phyloP scores from a whole-genome alignment of 2,888 invertebrate genomes.

The Noctua fimbriata region DNA sequence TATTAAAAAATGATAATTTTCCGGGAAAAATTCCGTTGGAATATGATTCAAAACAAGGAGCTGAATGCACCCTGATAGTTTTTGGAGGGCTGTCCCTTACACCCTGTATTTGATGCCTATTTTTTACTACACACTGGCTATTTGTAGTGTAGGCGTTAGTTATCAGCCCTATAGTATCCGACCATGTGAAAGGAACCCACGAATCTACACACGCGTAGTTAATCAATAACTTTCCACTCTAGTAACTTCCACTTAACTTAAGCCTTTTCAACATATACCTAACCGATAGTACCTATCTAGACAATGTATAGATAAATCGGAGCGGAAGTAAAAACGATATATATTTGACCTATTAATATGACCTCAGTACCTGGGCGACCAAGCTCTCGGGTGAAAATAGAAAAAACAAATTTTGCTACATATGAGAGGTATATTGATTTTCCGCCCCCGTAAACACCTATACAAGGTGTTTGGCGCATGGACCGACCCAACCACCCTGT shows the following conservation, averaged over 20 bases:
- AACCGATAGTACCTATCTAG: not conserved
- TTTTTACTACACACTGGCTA: not conserved
- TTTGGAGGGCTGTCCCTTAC: too few relatives aligned
- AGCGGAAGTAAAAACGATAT: not conserved
- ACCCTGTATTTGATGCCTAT: not conserved
- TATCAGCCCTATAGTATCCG: not conserved
- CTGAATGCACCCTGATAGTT: too few relatives aligned
- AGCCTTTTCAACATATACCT: not conserved
- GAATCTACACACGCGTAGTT: not conserved
- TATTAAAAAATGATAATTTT: too few relatives aligned
- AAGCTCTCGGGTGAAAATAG: too few relatives aligned
- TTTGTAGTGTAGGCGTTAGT: not conserved
- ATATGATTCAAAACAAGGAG: too few relatives aligned
- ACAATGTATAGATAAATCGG: not conserved
- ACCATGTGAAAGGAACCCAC: slow-evolving; percentile 1
- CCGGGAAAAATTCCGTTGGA: too few relatives aligned
- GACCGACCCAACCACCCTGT: too few relatives aligned
- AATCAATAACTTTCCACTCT: slow-evolving; percentile 18
- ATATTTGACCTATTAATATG: not conserved
- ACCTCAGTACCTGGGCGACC: not conserved
- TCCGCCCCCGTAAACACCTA: too few relatives aligned
- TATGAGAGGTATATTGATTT: too few relatives aligned
- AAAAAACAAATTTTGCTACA: too few relatives aligned
- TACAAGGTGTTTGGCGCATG: too few relatives aligned
- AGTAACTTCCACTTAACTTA: not conserved